A percentile compares a stretch with the other conserved stretches of the same genome.
phyloP scores from a whole-genome alignment of 2,888 invertebrate genomes.

The Sinotaia quadrata region DNA sequence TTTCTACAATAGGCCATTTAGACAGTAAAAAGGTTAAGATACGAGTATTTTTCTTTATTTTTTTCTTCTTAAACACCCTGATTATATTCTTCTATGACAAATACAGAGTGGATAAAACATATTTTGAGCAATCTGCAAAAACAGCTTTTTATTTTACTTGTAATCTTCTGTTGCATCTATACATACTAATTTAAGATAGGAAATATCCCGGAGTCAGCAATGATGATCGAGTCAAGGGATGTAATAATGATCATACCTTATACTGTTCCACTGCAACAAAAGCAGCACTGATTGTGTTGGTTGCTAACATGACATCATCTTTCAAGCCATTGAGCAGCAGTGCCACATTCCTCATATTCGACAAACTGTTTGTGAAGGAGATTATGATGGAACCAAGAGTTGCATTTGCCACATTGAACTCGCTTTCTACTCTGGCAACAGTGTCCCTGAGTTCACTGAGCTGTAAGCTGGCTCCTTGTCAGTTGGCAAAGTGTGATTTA shows the following conservation, averaged over 20 bases:
- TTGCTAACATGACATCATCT: neutral
- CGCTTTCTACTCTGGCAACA: neutral
- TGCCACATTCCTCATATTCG: neutral
- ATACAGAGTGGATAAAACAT: no score
- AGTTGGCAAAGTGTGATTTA: neutral
- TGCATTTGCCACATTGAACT: neutral
- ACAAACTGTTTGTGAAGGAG: neutral
- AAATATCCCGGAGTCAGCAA: neutral
- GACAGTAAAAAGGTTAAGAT: no score
- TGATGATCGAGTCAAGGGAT: neutral
- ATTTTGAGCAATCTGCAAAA: no score
- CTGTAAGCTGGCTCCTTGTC: neutral
- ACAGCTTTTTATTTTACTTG: no score
- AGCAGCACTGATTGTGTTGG: neutral
- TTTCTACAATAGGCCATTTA: no score
- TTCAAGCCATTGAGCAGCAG: neutral
- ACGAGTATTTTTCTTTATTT: no score
- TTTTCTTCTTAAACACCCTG: no score
- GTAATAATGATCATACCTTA: neutral
- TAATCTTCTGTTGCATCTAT: no score
- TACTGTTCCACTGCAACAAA: neutral
- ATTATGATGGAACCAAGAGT: neutral
- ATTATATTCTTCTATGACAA: no score
- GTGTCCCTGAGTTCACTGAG: neutral
- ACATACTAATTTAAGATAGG: no score